Conservation (phyloP, 2,888 invertebrate species). For the Eucera pruinosa region DNA sequence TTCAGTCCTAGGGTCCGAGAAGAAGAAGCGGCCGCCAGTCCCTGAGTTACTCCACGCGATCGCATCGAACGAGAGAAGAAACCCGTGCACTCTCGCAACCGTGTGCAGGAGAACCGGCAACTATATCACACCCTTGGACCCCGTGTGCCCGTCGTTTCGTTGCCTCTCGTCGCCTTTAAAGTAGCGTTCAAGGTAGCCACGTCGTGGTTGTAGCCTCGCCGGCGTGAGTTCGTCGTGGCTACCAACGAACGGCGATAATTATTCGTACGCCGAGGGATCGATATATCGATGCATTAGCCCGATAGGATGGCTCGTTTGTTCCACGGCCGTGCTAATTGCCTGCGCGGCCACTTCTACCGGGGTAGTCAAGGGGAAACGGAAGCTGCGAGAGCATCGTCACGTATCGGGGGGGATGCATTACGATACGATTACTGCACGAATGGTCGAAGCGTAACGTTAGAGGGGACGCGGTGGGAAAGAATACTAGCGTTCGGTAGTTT, state of each 20-base stretch:
- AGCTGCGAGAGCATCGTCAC: slow-evolving; percentile 12
- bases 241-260: slow-evolving; percentile 72
- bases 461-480: slow-evolving; percentile 9
- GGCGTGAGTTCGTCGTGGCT: slow-evolving; percentile 26
- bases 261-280: slow-evolving; percentile 69
- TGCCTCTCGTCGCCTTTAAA: slow-evolving; percentile 62
- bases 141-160: slow-evolving; percentile 37
- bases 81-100: slow-evolving; percentile 68
- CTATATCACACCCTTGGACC: slow-evolving; percentile 74
- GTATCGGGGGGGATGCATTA: slow-evolving; percentile 27
- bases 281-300: slow-evolving; percentile 73
- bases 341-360: slow-evolving; percentile 37
- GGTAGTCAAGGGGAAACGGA: slow-evolving; percentile 12
- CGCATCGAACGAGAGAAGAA: slow-evolving; percentile 68
- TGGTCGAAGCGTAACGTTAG: too few species aligned
- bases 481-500: background rate
- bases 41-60: slow-evolving; percentile 78
- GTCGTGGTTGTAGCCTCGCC: slow-evolving; percentile 5
- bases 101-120: slow-evolving; percentile 67
- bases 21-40: slow-evolving; percentile 64
- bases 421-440: slow-evolving; percentile 26
- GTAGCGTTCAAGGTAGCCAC: slow-evolving; percentile 57
- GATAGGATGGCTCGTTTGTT: slow-evolving; percentile 69
- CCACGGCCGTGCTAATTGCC: slow-evolving; percentile 75
- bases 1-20: slow-evolving; percentile 74